phyloP scores from a whole-genome alignment of 2,797 vertebrate genomes.

The Mormyrops boulengeri region DNA sequence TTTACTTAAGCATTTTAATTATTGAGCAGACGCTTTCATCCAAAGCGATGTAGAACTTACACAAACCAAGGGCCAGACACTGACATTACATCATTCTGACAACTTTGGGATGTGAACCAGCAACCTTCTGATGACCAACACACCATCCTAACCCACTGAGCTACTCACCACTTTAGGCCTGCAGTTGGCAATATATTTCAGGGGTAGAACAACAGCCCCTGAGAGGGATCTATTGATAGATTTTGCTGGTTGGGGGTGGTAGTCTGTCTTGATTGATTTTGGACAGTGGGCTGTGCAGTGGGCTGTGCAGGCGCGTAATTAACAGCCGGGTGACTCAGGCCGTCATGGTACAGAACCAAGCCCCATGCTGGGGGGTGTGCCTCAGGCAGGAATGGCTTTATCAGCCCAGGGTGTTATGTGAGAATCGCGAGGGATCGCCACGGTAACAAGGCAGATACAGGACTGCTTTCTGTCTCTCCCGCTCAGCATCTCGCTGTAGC shows the following conservation, averaged over 20 bases:
- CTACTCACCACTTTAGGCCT: not conserved
- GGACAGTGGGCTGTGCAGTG: not conserved
- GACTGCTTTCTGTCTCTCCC: conserved; percentile 16
- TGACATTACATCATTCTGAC: not conserved
- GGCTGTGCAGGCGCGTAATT: conserved; percentile 32
- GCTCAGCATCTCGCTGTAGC: not conserved
- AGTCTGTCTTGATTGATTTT: not conserved
- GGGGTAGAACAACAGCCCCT: not conserved
- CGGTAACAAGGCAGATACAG: conserved; percentile 41
- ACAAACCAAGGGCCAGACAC: not conserved
- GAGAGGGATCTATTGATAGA: not conserved
- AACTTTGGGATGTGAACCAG: not conserved
- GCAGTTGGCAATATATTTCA: not conserved
- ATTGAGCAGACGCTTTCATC: not conserved
- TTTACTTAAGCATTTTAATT: not conserved
- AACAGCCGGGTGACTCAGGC: conserved; percentile 35
- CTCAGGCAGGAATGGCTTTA: conserved; percentile 38
- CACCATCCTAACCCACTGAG: not conserved
- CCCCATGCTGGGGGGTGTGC: conserved; percentile 25
- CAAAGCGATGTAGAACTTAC: not conserved
- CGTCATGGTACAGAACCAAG: conserved; percentile 31
- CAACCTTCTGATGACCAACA: not conserved
- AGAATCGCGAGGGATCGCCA: conserved; percentile 38
- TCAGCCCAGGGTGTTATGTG: conserved; percentile 42
- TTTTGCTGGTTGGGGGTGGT: no score